phyloP scores from a whole-genome alignment of 2,888 invertebrate genomes.

The Petrophora chlorosata region DNA sequence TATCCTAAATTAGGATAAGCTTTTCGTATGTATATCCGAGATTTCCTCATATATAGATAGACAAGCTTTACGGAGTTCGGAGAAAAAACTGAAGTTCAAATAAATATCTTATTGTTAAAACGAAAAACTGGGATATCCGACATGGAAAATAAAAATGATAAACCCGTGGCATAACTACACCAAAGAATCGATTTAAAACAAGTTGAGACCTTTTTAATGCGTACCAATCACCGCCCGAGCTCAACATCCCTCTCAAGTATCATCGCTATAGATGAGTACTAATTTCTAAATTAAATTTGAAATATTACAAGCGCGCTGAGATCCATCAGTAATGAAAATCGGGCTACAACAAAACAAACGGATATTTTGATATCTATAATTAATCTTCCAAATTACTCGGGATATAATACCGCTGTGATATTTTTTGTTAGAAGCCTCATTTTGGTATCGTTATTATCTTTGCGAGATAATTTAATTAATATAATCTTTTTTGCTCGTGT shows the following conservation, averaged over 20 bases:
- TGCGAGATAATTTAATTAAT: conserved; percentile 29
- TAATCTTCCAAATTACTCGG: conserved; percentile 29
- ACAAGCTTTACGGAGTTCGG: too few species aligned
- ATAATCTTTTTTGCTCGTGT: conserved; percentile 24
- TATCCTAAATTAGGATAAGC: background rate
- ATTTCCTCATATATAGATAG: too few species aligned
- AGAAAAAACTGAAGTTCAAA: too few species aligned
- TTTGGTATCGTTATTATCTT: conserved; percentile 25
- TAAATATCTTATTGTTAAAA: too few species aligned
- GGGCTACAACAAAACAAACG: conserved; percentile 24
- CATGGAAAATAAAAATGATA: too few species aligned
- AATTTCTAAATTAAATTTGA: conserved; percentile 9
- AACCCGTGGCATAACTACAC: too few species aligned
- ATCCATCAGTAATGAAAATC: conserved; percentile 18
- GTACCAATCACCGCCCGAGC: background rate
- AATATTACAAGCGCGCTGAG: background rate
- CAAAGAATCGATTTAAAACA: too few species aligned
- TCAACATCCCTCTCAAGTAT: background rate
- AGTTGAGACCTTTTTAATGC: too few species aligned
- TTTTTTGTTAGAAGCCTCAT: conserved; percentile 23
- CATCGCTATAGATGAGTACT: conserved; percentile 1
- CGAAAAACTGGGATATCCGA: too few species aligned
- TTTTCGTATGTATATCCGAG: too few species aligned
- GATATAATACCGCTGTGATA: conserved; percentile 31
- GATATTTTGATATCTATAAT: conserved; percentile 33